These are phyloP conservation scores for Nyctibius grandis DNA, from an alignment of 2,797 vertebrate genomes.

Conservation along the genomic window DNA sequence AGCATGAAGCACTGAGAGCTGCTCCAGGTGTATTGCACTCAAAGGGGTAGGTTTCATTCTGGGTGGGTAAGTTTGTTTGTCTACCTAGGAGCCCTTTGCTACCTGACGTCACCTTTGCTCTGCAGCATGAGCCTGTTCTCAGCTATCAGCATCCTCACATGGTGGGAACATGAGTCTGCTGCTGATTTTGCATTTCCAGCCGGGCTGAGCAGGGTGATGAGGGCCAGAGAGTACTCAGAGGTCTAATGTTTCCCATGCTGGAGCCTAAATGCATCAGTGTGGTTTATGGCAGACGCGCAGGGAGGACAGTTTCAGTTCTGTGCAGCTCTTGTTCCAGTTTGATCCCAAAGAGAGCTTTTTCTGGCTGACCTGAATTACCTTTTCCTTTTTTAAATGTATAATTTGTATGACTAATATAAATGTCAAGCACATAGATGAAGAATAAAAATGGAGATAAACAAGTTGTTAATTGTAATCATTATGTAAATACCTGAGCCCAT, in stretches of 20 bases:
- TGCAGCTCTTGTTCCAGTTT: not conserved
- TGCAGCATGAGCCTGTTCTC: fast-evolving
- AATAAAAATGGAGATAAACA: not conserved
- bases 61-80: not conserved
- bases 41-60: not conserved
- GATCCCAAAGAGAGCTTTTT: not conserved
- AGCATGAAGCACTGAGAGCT: not conserved
- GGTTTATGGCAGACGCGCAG: not conserved
- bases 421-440: not conserved
- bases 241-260: not conserved
- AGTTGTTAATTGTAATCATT: not conserved
- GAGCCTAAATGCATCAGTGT: not conserved
- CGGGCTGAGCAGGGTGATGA: not conserved
- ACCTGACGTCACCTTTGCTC: not conserved
- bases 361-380: not conserved
- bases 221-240: not conserved
- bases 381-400: not conserved
- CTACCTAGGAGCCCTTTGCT: not conserved
- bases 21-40: not conserved
- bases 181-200: not conserved
- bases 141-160: not conserved
- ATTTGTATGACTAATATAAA: not conserved
- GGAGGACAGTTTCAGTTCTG: fast-evolving
- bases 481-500: not conserved
- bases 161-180: fast-evolving